Conservation (phyloP, 2,888 invertebrate species). For the Nyleta sp. region DNA sequence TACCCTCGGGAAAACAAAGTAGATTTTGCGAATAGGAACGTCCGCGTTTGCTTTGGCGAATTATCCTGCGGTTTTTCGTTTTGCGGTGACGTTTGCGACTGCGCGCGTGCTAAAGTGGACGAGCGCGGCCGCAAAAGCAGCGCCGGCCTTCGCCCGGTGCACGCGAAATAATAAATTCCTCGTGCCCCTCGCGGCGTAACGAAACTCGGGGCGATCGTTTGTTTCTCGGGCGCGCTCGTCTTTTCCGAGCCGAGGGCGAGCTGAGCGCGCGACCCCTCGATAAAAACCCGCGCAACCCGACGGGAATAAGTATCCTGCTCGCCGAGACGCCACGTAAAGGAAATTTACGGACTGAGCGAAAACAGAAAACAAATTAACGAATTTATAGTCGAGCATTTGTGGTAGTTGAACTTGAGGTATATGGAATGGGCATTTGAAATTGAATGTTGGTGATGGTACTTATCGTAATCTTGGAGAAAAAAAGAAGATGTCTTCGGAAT, state of each 20-base stretch:
- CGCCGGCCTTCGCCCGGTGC: conserved; percentile 50
- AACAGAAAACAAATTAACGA: conserved; percentile 57
- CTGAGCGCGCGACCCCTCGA: conserved; percentile 46
- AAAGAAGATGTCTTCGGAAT: too few relatives aligned
- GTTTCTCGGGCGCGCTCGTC: conserved; percentile 59
- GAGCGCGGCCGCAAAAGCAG: conserved; percentile 76
- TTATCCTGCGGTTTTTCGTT: conserved; percentile 65
- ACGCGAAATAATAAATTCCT: conserved; percentile 76
- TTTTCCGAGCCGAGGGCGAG: conserved; percentile 54
- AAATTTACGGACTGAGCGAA: conserved; percentile 54
- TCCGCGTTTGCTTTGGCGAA: conserved; percentile 65
- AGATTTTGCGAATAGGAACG: conserved; percentile 62
- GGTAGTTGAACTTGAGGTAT: too few relatives aligned
- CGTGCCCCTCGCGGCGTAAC: conserved; percentile 67
- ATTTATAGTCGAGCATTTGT: too few relatives aligned
- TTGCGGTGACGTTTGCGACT: conserved; percentile 57
- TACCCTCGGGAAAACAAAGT: conserved; percentile 64
- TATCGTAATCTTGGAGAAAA: too few relatives aligned
- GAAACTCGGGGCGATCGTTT: conserved; percentile 70
- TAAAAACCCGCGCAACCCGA: conserved; percentile 53
- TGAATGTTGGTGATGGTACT: too few relatives aligned
- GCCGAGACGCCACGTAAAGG: conserved; percentile 51
- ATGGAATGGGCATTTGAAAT: too few relatives aligned
- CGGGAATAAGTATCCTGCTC: conserved; percentile 53
- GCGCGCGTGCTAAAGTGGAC: conserved; percentile 79